Evolutionary conservation across 2,888 invertebrate species (phyloP), one percentile per base, ranked within the genome.

Genomic region (Drosophila leonis): DNA sequence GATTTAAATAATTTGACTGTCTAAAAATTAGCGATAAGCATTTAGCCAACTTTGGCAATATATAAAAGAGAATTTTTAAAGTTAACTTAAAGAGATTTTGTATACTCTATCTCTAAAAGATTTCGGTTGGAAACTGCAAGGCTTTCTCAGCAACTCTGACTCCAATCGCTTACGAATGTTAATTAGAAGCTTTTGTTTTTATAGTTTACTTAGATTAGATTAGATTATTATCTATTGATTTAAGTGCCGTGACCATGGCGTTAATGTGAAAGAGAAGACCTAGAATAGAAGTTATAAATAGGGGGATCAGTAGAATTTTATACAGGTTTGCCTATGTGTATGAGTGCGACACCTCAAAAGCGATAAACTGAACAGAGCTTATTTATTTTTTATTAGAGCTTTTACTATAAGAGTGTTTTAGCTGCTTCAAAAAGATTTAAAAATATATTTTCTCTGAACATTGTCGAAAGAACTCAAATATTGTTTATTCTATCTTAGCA

Each of bases 1-100:
- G 72, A 72, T 77, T 89, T 85, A 82, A 88, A 88, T 79, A 80
- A 88, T 75, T 79, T 57, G 59, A 12, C 46, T 54, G 55, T 57
- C 64, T 65, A 42, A 66, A 86, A 74, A 81, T 78, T 69, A 63
- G 87, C 82, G 67, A 81, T 48, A 75, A 59, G 54, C 46, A 49
- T 73, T 84, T 65, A 60, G 64, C 71, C 71, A 67, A 88, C 65
- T 89, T 80, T 72, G 88, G 64, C 10, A 46, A 13, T 13, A 35
- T 35, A 13, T 15, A 15, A 27, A 42, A 13, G 10, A 39, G 35
- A 18, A 12, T 18, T 13, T n/a, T 10, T 4, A 10, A 31, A 12
- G 7, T 1, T 0, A n/a, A 29, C 1, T 51, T 35, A 1, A 4
- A 15, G 10, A 18, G 7, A 4, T 1, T 12, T 29, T 2, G 24